Percentiles rank a stretch among this genome's conserved stretches.
Evolutionary conservation across 2,888 invertebrate genomes (phyloP).

Genomic region (Mimas tiliae): DNA sequence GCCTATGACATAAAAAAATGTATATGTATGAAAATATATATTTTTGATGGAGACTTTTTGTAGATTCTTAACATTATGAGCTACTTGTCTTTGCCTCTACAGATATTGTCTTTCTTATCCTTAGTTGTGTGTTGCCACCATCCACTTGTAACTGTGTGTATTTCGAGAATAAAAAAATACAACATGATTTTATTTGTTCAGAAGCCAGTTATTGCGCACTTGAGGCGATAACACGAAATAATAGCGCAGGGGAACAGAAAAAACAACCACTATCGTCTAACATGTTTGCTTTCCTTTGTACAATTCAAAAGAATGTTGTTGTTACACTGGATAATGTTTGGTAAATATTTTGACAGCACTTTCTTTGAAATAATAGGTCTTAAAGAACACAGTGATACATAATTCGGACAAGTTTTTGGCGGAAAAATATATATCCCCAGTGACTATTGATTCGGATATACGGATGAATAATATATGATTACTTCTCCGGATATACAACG

Average conservation of each 20-base stretch:
- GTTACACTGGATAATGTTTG: conserved; percentile 3
- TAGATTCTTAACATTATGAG: background rate
- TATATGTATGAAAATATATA: too few species aligned
- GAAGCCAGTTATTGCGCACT: conserved; percentile 13
- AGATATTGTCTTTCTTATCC: too few species aligned
- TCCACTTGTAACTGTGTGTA: background rate
- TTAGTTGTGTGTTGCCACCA: background rate
- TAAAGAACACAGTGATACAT: too few species aligned
- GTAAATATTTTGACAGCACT: conserved; percentile 19
- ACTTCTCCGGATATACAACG: too few species aligned
- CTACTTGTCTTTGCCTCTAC: too few species aligned
- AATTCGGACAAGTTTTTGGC: too few species aligned
- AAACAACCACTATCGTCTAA: background rate
- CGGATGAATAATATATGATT: too few species aligned
- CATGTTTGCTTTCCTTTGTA: conserved; percentile 15
- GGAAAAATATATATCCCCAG: too few species aligned
- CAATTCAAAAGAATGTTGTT: conserved; percentile 28
- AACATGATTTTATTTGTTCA: conserved; percentile 15
- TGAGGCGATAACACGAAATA: conserved; percentile 15
- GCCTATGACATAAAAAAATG: too few species aligned
- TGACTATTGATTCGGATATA: too few species aligned
- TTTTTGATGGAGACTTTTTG: background rate
- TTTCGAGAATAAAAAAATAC: background rate
- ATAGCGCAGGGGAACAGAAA: background rate
- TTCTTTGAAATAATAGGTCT: background rate